These are phyloP conservation scores for Lasiurus borealis DNA, from an alignment of 2,113 vertebrate species.

Conservation along the genomic window DNA sequence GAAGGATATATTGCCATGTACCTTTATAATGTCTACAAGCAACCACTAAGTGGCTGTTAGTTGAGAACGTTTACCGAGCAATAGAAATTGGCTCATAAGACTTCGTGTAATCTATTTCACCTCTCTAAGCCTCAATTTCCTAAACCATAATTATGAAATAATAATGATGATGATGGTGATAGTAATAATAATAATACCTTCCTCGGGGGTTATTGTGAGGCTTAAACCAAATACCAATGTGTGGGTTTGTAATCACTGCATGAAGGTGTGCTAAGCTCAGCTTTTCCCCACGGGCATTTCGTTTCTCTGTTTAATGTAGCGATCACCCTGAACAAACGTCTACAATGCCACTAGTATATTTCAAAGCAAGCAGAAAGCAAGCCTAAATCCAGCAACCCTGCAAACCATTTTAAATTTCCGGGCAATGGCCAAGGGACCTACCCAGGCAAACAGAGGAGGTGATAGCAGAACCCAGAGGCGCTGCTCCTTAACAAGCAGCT, in stretches of 20 bases:
- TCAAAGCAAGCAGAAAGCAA: slow-evolving; percentile 51
- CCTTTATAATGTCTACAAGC: not conserved
- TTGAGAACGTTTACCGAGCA: not conserved
- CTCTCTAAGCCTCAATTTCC: not conserved
- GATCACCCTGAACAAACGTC: slow-evolving; percentile 24
- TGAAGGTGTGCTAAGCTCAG: not conserved
- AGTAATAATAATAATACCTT: not conserved
- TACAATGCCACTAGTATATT: not conserved
- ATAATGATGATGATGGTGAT: not conserved
- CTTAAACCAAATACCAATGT: not conserved
- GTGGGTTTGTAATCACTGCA: not conserved
- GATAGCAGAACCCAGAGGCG: not conserved
- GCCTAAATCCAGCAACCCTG: slow-evolving; percentile 6
- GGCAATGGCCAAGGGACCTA: slow-evolving; percentile 10
- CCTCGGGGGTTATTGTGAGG: not conserved
- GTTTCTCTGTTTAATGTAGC: not conserved
- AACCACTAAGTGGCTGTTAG: not conserved
- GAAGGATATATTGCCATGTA: not conserved
- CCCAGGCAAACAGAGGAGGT: not conserved
- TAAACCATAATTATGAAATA: not conserved
- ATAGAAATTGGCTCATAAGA: not conserved
- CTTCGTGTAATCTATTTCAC: not conserved
- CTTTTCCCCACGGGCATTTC: not conserved
- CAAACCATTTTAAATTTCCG: slow-evolving; percentile 37
- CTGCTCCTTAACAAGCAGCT: not conserved